Evolutionary conservation across 1,140 invertebrate genomes (phyloP).

Genomic region (Pinna nobilis): DNA sequence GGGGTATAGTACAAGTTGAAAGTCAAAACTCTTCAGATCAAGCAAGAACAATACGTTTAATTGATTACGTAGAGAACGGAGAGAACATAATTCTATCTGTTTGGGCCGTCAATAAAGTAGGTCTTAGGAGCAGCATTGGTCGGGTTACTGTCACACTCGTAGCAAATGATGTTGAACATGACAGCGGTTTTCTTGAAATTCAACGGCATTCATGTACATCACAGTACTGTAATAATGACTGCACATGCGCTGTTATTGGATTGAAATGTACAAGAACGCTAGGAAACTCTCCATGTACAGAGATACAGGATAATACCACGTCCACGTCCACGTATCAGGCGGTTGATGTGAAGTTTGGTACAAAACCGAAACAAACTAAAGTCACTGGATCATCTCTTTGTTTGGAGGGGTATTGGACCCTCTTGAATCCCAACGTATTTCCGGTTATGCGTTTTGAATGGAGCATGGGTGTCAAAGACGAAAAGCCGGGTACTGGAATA

Average conservation of each 20-base stretch:
- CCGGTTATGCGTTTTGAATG: conserved; percentile 16
- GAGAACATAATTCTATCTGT: too few species aligned
- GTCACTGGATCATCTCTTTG: background rate
- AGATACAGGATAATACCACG: background rate
- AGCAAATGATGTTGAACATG: background rate
- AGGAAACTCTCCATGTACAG: background rate
- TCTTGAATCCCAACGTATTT: too few species aligned
- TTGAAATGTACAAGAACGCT: conserved; percentile 9
- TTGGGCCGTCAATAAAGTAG: conserved; percentile 34
- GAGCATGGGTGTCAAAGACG: conserved; percentile 7
- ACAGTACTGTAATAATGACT: conserved; percentile 34
- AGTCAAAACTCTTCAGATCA: too few species aligned
- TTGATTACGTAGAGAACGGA: too few species aligned
- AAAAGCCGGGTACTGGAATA: conserved; percentile 11
- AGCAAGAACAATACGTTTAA: too few species aligned
- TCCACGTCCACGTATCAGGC: background rate
- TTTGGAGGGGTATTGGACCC: conserved; percentile 13
- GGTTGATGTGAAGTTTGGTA: background rate
- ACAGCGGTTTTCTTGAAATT: conserved; percentile 17
- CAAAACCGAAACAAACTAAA: too few species aligned
- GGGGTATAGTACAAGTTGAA: too few species aligned
- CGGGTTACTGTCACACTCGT: conserved; percentile 22
- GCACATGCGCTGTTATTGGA: conserved; percentile 30
- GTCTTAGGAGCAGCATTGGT: background rate
- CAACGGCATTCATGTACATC: conserved; percentile 33